Conservation (phyloP, 2,888 invertebrate species). For the Bellardia bayeri region DNA sequence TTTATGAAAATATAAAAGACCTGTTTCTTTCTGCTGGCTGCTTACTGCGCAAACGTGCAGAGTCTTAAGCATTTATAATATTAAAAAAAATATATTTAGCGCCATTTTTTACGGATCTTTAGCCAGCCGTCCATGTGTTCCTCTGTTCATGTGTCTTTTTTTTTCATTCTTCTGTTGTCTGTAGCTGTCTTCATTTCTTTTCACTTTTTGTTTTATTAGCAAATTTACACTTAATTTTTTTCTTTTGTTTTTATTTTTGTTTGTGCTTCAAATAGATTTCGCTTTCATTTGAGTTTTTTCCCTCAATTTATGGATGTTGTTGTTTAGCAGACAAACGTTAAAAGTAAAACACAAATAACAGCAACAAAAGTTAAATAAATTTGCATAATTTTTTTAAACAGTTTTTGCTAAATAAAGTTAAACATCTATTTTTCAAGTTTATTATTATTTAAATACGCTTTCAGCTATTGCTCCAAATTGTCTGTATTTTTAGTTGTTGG, state of each 20-base stretch:
- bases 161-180: background rate
- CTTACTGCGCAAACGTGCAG: too few species aligned
- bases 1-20: background rate
- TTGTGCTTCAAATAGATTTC: background rate
- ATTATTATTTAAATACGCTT: background rate
- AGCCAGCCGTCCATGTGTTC: background rate
- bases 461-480: background rate
- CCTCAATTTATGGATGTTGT: background rate
- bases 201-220: slow-evolving; percentile 5
- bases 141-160: background rate
- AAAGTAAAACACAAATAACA: background rate
- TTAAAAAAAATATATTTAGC: background rate
- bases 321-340: background rate
- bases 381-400: background rate
- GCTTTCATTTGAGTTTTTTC: background rate
- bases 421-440: background rate
- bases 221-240: background rate
- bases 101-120: background rate
- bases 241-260: too few species aligned
- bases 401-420: background rate
- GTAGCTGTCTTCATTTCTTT: background rate
- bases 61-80: too few species aligned
- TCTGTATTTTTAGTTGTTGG: background rate
- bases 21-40: background rate
- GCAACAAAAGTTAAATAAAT: background rate